Evolutionary conservation across 2,797 vertebrate genomes (phyloP).

Genomic region (Choloepus didactylus): DNA sequence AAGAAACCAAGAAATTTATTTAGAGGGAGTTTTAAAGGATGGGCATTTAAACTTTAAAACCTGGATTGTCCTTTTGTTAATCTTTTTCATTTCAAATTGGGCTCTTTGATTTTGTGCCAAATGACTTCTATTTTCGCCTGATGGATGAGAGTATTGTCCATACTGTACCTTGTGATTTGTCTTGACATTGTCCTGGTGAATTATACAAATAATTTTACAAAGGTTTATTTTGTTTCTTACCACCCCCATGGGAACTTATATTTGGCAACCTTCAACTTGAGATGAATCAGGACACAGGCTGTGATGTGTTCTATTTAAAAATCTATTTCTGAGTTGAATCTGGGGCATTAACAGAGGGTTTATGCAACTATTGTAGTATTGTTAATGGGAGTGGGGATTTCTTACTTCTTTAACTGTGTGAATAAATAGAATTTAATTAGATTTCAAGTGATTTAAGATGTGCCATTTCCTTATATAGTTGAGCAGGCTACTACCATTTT

Average conservation of each 20-base stretch:
- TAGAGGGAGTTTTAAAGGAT: slow-evolving; percentile 20
- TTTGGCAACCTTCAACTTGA: slow-evolving; percentile 59
- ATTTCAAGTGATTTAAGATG: slow-evolving; percentile 44
- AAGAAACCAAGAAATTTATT: slow-evolving; percentile 38
- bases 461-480: slow-evolving; percentile 11
- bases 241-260: slow-evolving; percentile 9
- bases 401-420: slow-evolving; percentile 3
- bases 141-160: slow-evolving; percentile 65
- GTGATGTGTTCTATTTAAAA: slow-evolving; percentile 54
- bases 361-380: neutral
- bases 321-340: neutral
- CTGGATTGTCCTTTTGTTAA: slow-evolving; percentile 52
- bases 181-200: slow-evolving; percentile 60
- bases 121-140: slow-evolving; percentile 68
- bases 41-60: slow-evolving; percentile 49
- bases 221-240: slow-evolving; percentile 65
- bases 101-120: slow-evolving; percentile 71
- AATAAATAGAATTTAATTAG: slow-evolving; percentile 46
- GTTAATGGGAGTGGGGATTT: neutral
- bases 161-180: slow-evolving; percentile 33
- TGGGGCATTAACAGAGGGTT: neutral
- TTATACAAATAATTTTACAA: slow-evolving; percentile 72
- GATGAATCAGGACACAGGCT: slow-evolving; percentile 50
- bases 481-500: slow-evolving; percentile 14
- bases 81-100: slow-evolving; percentile 72